A percentile compares a stretch with the other conserved stretches of the same genome.
These are phyloP conservation scores for Mactromeris polynyma DNA, from an alignment of 2,888 invertebrate species.

Conservation along the genomic window DNA sequence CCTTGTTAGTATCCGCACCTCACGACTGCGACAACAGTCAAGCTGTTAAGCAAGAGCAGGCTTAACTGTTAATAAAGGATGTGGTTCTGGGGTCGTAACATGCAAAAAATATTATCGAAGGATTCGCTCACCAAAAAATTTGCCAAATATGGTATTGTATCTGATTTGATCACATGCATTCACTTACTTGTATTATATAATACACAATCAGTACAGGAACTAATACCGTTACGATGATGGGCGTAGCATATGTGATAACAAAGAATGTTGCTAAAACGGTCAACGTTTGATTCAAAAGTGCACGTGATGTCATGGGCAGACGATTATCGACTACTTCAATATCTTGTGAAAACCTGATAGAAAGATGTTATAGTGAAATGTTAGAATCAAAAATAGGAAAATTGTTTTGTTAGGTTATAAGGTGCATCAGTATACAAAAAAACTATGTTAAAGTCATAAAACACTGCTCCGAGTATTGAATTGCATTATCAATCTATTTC, in stretches of 20 bases:
- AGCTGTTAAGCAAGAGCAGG: too few relatives aligned
- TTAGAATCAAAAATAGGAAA: too few relatives aligned
- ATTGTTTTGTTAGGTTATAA: too few relatives aligned
- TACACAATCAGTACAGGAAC: constrained; percentile 86
- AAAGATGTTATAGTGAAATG: not conserved
- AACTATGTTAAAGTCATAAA: too few relatives aligned
- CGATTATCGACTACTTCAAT: constrained; percentile 42
- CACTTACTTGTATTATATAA: constrained; percentile 85
- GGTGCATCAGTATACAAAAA: too few relatives aligned
- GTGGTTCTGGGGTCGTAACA: not conserved
- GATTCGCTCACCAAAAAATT: not conserved
- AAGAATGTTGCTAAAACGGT: not conserved
- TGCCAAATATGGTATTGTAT: not conserved
- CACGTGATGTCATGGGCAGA: constrained; percentile 18
- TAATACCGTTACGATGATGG: constrained; percentile 81
- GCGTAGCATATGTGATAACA: constrained; percentile 49
- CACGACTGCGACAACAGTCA: too few relatives aligned
- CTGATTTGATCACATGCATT: not conserved
- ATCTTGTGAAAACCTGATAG: constrained; percentile 21
- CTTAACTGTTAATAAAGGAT: too few relatives aligned
- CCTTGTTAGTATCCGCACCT: too few relatives aligned
- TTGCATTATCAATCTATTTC: too few relatives aligned
- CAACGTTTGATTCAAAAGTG: constrained; percentile 19
- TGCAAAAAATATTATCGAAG: not conserved
- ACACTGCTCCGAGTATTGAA: too few relatives aligned